These are phyloP conservation scores for Tinea pellionella DNA, from an alignment of 2,888 invertebrate genomes.

Conservation along the genomic window DNA sequence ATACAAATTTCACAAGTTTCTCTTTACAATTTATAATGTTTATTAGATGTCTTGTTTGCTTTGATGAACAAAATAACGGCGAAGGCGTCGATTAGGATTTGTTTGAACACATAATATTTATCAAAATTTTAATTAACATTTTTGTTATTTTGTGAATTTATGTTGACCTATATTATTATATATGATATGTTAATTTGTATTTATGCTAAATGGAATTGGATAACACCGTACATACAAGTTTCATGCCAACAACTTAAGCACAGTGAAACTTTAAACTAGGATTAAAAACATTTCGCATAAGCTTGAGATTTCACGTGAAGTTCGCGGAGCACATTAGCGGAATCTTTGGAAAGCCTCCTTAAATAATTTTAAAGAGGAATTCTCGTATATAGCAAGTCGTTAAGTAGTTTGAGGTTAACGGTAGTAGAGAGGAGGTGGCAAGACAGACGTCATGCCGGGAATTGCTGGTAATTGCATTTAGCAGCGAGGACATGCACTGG, in stretches of 20 bases:
- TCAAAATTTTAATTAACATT: not conserved
- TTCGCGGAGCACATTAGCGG: not conserved
- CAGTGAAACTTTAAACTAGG: slow-evolving; percentile 1
- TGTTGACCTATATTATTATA: not conserved
- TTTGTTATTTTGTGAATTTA: not conserved
- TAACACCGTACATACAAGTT: not conserved
- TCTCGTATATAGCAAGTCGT: slow-evolving; percentile 18
- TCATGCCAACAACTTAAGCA: not conserved
- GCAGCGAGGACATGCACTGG: slow-evolving; percentile 23
- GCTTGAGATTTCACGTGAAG: not conserved
- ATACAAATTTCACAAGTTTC: slow-evolving; percentile 20
- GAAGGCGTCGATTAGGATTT: slow-evolving; percentile 12
- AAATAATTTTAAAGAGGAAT: slow-evolving; percentile 4
- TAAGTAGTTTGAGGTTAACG: slow-evolving; percentile 27
- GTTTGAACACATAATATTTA: slow-evolving; percentile 7
- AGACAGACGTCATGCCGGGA: slow-evolving; percentile 34
- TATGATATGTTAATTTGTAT: not conserved
- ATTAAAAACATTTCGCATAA: slow-evolving; percentile 1
- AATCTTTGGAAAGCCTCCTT: slow-evolving; percentile 1
- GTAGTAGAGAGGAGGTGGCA: slow-evolving; percentile 20
- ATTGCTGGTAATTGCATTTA: slow-evolving; percentile 47
- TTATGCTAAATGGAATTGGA: not conserved
- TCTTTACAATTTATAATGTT: slow-evolving; percentile 17
- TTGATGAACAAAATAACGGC: slow-evolving; percentile 16
- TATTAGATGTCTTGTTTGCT: slow-evolving; percentile 19